A percentile compares a stretch with the other conserved stretches of the same genome.
These are phyloP conservation scores for Choloepus hoffmanni DNA, from an alignment of 2,113 vertebrate genomes.

Conservation along the genomic window DNA sequence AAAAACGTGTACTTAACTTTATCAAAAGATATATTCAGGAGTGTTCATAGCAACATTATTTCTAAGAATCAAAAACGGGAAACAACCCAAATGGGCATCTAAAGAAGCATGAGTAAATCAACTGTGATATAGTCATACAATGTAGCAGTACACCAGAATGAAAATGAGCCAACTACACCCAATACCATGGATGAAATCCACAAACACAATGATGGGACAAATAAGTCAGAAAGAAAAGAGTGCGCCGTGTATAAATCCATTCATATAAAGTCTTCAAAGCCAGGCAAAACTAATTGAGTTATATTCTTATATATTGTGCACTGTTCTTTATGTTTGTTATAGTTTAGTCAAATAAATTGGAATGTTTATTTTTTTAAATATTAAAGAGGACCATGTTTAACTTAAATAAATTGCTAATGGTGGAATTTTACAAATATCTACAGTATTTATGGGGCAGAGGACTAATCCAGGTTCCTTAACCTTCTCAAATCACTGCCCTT, in stretches of 20 bases:
- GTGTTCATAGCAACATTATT: not conserved
- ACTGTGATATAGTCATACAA: rapidly evolving
- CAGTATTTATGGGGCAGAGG: not conserved
- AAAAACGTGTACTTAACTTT: not conserved
- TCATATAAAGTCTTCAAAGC: not conserved
- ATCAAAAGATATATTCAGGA: not conserved
- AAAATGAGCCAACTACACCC: not conserved
- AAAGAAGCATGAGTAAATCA: not conserved
- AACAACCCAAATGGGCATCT: not conserved
- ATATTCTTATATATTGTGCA: not conserved
- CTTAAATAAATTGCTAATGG: constrained; percentile 1
- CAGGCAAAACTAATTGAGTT: not conserved
- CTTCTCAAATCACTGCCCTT: not conserved
- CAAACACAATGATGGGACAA: not conserved
- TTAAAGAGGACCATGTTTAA: not conserved
- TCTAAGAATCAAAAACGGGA: not conserved
- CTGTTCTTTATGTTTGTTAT: not conserved
- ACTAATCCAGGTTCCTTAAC: not conserved
- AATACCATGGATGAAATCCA: not conserved
- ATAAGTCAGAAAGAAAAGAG: not conserved
- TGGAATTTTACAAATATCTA: not conserved
- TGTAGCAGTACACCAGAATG: rapidly evolving
- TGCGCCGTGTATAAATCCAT: not conserved
- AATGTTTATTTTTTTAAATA: not conserved
- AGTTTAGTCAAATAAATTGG: not conserved